phyloP scores from a whole-genome alignment of 1,140 invertebrate genomes.

The Camponotus pennsylvanicus region DNA sequence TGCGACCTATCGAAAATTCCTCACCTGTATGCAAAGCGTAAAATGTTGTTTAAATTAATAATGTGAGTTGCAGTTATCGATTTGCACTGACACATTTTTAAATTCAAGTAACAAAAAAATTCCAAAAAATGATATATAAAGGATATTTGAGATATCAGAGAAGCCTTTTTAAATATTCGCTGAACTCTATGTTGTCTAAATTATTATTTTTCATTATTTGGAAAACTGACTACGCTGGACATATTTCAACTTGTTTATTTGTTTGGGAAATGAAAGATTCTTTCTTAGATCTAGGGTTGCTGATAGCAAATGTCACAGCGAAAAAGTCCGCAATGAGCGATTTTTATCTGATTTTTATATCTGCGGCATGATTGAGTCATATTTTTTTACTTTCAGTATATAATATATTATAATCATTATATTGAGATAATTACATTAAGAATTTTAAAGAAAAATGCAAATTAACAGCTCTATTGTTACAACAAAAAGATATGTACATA shows the following conservation, averaged over 20 bases:
- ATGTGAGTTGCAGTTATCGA: background rate
- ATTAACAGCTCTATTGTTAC: no score
- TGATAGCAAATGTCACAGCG: background rate
- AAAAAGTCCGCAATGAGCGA: background rate
- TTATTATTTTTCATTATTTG: slow-evolving; percentile 17
- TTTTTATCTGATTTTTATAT: slow-evolving; percentile 8
- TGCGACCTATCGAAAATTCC: slow-evolving; percentile 83
- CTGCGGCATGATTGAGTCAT: no score
- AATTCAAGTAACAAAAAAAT: background rate
- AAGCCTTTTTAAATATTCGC: background rate
- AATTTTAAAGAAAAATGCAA: no score
- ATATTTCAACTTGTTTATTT: background rate
- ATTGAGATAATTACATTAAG: no score
- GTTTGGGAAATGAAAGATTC: background rate
- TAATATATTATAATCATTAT: no score
- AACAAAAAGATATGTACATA: no score
- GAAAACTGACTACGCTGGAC: background rate
- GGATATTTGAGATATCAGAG: background rate
- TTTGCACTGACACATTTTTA: background rate
- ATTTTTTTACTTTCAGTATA: no score
- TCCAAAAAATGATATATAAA: background rate
- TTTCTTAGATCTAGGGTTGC: background rate
- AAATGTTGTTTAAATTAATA: background rate
- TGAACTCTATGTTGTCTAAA: background rate
- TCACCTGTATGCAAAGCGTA: slow-evolving; percentile 75